A percentile compares a stretch with the other conserved stretches of the same genome.
phyloP scores from a whole-genome alignment of 1,140 invertebrate genomes.

The Nixonia krombeini region DNA sequence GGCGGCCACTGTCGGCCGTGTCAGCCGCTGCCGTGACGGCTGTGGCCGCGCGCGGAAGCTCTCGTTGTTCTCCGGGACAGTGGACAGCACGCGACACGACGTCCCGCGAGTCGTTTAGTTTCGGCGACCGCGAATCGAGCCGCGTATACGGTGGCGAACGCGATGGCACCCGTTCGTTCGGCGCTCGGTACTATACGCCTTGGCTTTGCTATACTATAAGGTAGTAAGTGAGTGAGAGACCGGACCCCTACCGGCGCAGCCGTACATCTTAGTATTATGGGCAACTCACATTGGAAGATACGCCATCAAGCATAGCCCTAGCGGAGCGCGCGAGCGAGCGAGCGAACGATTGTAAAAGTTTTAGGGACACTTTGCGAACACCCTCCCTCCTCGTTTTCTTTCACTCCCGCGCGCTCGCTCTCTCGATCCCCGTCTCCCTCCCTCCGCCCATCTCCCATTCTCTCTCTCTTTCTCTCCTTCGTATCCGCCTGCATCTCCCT shows the following conservation, averaged over 20 bases:
- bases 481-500: slow-evolving; percentile 13
- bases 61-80: background rate
- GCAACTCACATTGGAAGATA: slow-evolving; percentile 84
- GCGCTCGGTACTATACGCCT: slow-evolving; percentile 67
- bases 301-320: slow-evolving; percentile 84
- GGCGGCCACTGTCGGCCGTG: too few species aligned
- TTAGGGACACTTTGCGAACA: slow-evolving; percentile 77
- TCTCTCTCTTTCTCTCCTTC: background rate
- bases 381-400: slow-evolving; percentile 61
- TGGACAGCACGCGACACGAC: background rate
- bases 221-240: slow-evolving; percentile 62
- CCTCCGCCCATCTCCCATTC: slow-evolving; percentile 25
- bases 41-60: too few species aligned
- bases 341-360: slow-evolving; percentile 78
- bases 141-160: slow-evolving; percentile 52
- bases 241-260: slow-evolving; percentile 77
- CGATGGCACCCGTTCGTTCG: slow-evolving; percentile 56
- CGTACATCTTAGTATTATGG: slow-evolving; percentile 83
- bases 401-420: slow-evolving; percentile 52
- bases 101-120: background rate
- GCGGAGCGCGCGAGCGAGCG: slow-evolving; percentile 72
- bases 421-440: slow-evolving; percentile 52
- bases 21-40: too few species aligned
- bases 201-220: slow-evolving; percentile 70
- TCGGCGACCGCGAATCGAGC: slow-evolving; percentile 32